Conservation (phyloP, 2,113 vertebrate genomes). For the Sebastes fasciatus region DNA sequence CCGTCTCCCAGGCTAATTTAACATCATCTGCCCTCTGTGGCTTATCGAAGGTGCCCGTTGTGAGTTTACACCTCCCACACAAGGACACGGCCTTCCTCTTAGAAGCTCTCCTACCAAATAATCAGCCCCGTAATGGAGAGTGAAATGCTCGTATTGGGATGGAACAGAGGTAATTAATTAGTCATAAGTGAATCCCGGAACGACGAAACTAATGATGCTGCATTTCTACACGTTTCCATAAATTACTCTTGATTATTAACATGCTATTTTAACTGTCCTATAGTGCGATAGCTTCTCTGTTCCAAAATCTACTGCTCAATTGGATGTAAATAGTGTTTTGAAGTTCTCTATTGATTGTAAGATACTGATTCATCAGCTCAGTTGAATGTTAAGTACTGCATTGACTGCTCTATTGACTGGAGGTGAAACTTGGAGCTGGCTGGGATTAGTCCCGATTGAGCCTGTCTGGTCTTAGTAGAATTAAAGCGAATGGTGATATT, state of each 20-base stretch:
- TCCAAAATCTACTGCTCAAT: not conserved
- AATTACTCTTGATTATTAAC: not conserved
- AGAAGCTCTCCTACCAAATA: not conserved
- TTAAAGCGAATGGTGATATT: conserved; percentile 51
- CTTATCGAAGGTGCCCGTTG: conserved; percentile 26
- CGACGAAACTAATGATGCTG: not conserved
- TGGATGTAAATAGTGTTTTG: not conserved
- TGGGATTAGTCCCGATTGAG: conserved; percentile 61
- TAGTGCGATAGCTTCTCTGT: not conserved
- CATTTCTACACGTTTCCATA: not conserved
- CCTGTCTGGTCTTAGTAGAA: conserved; percentile 55
- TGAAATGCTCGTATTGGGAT: not conserved
- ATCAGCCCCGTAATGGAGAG: not conserved
- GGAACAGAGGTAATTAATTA: conserved; percentile 10
- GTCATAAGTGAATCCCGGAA: not conserved
- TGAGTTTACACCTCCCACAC: conserved; percentile 15
- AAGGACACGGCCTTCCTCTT: not conserved
- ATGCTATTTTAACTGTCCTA: not conserved
- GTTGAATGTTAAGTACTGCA: not conserved
- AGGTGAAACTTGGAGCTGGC: conserved; percentile 35
- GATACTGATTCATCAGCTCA: not conserved
- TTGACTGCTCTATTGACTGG: conserved; percentile 50
- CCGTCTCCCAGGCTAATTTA: conserved; percentile 24
- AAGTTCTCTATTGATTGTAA: not conserved
- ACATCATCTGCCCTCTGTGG: conserved; percentile 25